Evolutionary conservation across 1,140 invertebrate genomes (phyloP).

Genomic region (Probaryconus sp.): DNA sequence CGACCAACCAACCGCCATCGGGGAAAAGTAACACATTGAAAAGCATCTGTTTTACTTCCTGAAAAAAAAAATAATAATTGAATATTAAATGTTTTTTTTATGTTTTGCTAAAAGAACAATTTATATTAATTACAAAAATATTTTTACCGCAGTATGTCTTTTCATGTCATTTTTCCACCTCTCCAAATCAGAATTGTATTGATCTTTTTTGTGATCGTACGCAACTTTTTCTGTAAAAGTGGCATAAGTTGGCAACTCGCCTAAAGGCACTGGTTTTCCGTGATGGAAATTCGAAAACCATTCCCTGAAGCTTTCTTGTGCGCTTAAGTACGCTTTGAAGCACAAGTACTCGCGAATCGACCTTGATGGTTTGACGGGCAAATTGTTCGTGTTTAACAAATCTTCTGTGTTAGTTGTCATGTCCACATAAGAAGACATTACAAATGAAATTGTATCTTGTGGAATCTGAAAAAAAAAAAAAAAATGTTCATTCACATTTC

Average conservation of each 20-base stretch:
- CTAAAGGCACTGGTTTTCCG: constrained; percentile 84
- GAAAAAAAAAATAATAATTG: constrained; percentile 10
- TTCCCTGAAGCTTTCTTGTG: constrained; percentile 90
- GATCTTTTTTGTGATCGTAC: constrained; percentile 88
- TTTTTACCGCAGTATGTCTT: constrained; percentile 81
- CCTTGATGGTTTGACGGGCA: constrained; percentile 76
- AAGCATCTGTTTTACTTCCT: constrained; percentile 87
- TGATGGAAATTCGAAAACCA: constrained; percentile 93
- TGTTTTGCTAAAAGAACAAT: too few species aligned
- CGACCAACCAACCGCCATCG: constrained; percentile 92
- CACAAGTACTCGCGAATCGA: constrained; percentile 87
- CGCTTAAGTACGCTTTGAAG: constrained; percentile 88
- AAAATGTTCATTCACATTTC: too few species aligned
- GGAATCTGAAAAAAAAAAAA: constrained; percentile 77
- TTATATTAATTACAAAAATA: neutral
- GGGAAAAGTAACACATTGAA: constrained; percentile 94
- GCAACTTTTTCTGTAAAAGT: constrained; percentile 93
- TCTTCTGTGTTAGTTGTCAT: constrained; percentile 74
- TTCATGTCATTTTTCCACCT: constrained; percentile 86
- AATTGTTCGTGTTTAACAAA: constrained; percentile 67
- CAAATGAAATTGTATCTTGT: constrained; percentile 81
- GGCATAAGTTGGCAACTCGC: constrained; percentile 80
- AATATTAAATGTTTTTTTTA: too few species aligned
- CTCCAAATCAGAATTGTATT: constrained; percentile 86
- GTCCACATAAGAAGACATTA: constrained; percentile 79